Conservation (phyloP, 2,888 invertebrate species). For the Campaea margaritaria region DNA sequence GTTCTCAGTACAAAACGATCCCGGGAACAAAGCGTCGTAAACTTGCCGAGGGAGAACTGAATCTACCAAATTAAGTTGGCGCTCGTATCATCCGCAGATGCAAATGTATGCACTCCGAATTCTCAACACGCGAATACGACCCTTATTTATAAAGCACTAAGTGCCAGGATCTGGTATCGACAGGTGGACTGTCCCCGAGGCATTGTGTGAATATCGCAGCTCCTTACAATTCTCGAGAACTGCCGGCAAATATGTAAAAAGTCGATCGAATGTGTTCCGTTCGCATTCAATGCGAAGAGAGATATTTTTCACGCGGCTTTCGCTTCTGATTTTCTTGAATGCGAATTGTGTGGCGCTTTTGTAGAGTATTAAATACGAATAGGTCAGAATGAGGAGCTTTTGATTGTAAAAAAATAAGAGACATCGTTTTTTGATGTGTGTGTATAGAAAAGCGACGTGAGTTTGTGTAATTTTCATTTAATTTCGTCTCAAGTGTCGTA, state of each 20-base stretch:
- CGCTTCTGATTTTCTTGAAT: conserved; percentile 8
- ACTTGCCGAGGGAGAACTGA: conserved; percentile 36
- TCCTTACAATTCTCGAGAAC: conserved; percentile 11
- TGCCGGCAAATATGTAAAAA: conserved; percentile 28
- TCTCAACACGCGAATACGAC: not conserved
- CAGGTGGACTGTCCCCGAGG: conserved; percentile 21
- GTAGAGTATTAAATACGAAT: conserved; percentile 11
- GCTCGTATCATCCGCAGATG: conserved; percentile 44
- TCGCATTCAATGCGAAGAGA: conserved; percentile 10
- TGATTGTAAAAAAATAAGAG: not conserved
- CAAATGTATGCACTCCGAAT: conserved; percentile 46
- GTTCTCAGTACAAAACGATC: conserved; percentile 9
- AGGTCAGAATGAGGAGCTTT: not conserved
- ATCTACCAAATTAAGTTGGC: conserved; percentile 52
- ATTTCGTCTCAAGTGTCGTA: not conserved
- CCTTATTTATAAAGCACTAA: conserved; percentile 13
- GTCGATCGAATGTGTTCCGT: conserved; percentile 29
- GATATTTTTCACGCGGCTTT: conserved; percentile 18
- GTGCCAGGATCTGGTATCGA: conserved; percentile 19
- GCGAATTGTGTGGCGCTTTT: conserved; percentile 2
- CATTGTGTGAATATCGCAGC: conserved; percentile 17
- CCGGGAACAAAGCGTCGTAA: conserved; percentile 24
- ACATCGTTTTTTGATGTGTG: not conserved
- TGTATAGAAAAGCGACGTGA: too few relatives aligned
- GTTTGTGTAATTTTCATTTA: not conserved